Base-by-base conservation (phyloP, 1,140 invertebrate species). In the Cepaea nemoralis region DNA sequence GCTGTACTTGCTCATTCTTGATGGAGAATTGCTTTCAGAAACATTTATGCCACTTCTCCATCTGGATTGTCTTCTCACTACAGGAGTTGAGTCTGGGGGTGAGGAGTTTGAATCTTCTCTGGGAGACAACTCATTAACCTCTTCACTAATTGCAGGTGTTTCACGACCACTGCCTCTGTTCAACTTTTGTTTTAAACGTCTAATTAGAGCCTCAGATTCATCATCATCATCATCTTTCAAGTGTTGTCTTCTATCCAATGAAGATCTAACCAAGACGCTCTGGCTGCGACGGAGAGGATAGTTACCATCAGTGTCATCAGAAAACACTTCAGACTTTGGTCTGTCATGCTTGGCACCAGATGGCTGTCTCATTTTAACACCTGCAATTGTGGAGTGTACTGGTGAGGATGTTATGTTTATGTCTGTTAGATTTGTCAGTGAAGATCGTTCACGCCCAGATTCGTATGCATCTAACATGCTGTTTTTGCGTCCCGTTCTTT, bases 401-500 rank as follows among this genome's bases (percentile, higher is more conserved):
- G 73, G 70, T 35, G 31, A 31, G n/a, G 55, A 14, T n/a, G 24
- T 6, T 6, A 24, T 59, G 10, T 24, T 59, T 12, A n/a, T 59
- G 24, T 59, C 55, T 0, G 37, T 83, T 14, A 86, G 63, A 67
- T 79, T 81, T 40, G 89, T 88, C 12, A 87, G 88, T 2, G 88
- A 71, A 10, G 87, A 88, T 24, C 88, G 80, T 85, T 90, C 89
- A 33, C 89, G 77, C 6, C 83, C 87, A 48, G 70, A 63, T 5
- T 71, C 48, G 40, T 74, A 82, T 6, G 84, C 74, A 19, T 85
- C 86, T n/a, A 84, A 55, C 24, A 85, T 33, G 24, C 31, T 75
- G 12, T 59, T 59, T 24, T 48, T 77, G 45, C 75, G 82, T 71
- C 83, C 86, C 33, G 67, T 85, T 79, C 83, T 83, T 80, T 82